phyloP scores from a whole-genome alignment of 2,113 vertebrate genomes.

The Mormyrus iriodes region DNA sequence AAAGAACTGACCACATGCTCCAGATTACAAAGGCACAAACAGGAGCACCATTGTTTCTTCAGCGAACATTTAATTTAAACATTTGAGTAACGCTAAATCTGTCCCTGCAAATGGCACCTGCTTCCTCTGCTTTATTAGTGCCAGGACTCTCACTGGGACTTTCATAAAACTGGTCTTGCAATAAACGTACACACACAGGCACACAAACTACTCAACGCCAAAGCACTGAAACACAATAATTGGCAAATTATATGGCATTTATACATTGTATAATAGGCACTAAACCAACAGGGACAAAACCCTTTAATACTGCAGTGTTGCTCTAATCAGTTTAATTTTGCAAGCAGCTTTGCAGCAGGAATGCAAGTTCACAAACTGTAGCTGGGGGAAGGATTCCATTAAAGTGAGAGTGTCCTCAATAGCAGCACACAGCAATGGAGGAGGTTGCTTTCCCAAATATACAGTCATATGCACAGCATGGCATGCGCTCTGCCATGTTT shows the following conservation, averaged over 20 bases:
- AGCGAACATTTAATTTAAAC: background rate
- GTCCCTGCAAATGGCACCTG: background rate
- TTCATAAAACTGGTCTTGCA: background rate
- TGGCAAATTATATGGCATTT: background rate
- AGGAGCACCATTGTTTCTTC: background rate
- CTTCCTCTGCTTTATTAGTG: background rate
- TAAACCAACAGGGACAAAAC: background rate
- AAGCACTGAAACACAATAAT: background rate
- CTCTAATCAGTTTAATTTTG: conserved; percentile 10
- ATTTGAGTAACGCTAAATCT: background rate
- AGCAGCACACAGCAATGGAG: background rate
- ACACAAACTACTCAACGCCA: background rate
- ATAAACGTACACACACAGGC: background rate
- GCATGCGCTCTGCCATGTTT: background rate
- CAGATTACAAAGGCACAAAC: conserved; percentile 14
- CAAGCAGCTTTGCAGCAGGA: conserved; percentile 11
- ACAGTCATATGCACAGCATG: background rate
- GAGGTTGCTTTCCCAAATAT: background rate
- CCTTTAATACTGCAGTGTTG: background rate
- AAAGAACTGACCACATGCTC: background rate
- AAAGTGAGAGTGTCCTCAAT: background rate
- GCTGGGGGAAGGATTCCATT: background rate
- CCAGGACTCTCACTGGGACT: background rate
- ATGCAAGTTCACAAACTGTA: background rate
- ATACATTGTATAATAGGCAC: background rate